Evolutionary conservation across 64 coral and sea anemone genomes (phyloP), one percentile per base, ranked within the genome.

Genomic region (Montipora efflorescens): DNA sequence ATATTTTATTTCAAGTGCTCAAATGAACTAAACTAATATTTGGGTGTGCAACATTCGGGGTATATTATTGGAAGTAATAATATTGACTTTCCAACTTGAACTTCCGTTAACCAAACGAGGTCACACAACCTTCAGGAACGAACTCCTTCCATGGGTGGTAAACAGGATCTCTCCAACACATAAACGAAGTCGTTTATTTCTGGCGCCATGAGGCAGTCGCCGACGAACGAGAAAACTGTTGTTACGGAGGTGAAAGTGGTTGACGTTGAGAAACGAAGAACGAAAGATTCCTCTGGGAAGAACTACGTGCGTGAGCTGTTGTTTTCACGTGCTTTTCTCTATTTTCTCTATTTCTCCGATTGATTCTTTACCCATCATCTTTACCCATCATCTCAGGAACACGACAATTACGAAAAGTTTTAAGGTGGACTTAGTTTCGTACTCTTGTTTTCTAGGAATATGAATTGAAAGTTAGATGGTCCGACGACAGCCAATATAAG

Each of bases 401-500:
- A 22, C 13, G 8, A 50, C 70, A 72, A n/a, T 86, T 67, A 47
- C 48, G 62, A 48, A n/a, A 72, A 51, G 50, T 71, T 86, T 68
- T 9, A 4, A 13, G 18, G 18, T 70, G 7, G 48, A 50, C 28
- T 51, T 14, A 14, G 5, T 23, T 14, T 49, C 49, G 45, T 14
- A 52, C 55, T 12, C 48, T 78, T 47, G 47, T 12, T 11, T 72
- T 78, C 23, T 69, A 98, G 96, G 96, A 98, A 44, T 98, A 94
- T 28, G 78, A 92, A 44, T 74, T 98, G 55, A 95, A 70, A 69
- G 75, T 98, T 16, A 94, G 53, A 47, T 98, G 96, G 96, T 82
- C 93, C 7, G 91, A 95, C 88, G 96, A 93, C 15, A 93, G 87
- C 28, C 83, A 94, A 58, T 94, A 92, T 83, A 87, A 46, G n/a